These are phyloP conservation scores for Leucoptera coffeella DNA, from an alignment of 2,888 invertebrate species.

Conservation along the genomic window DNA sequence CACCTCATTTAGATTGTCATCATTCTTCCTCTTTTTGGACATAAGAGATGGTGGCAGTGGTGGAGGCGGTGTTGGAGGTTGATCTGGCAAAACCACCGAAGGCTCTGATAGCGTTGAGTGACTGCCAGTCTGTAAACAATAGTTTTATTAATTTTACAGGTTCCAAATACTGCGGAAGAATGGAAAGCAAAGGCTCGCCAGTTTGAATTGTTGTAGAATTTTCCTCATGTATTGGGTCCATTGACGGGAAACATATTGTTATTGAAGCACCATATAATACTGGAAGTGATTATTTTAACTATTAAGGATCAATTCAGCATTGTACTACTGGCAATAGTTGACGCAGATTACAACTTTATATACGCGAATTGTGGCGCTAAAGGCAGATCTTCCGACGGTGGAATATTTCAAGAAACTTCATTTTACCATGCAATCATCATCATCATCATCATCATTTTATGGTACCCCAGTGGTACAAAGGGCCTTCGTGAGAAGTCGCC, in stretches of 20 bases:
- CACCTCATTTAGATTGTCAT: too few species aligned
- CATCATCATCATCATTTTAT: too few species aligned
- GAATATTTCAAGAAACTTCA: slow-evolving; percentile 10
- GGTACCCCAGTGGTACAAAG: too few species aligned
- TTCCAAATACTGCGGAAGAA: slow-evolving; percentile 9
- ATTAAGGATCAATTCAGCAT: slow-evolving; percentile 10
- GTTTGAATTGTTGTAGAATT: slow-evolving; percentile 10
- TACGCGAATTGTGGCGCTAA: too few species aligned
- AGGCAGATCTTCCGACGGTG: slow-evolving; percentile 10
- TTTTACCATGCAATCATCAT: slow-evolving; percentile 10
- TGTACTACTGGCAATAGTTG: slow-evolving; percentile 9
- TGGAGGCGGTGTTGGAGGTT: slow-evolving; percentile 1
- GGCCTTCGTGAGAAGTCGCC: too few species aligned
- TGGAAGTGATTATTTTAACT: slow-evolving; percentile 10
- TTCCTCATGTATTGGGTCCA: slow-evolving; percentile 9
- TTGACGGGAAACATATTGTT: slow-evolving; percentile 8
- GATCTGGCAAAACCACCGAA: background rate
- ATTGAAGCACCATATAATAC: slow-evolving; percentile 10
- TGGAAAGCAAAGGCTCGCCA: slow-evolving; percentile 7
- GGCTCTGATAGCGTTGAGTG: background rate
- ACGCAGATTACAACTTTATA: slow-evolving; percentile 10
- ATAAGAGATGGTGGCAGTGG: background rate
- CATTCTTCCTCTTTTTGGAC: background rate
- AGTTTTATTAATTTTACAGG: slow-evolving; percentile 8
- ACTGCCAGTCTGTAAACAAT: slow-evolving; percentile 1